Base-by-base conservation (phyloP, 2,113 vertebrate genomes). In the Brevimyrus niger region DNA sequence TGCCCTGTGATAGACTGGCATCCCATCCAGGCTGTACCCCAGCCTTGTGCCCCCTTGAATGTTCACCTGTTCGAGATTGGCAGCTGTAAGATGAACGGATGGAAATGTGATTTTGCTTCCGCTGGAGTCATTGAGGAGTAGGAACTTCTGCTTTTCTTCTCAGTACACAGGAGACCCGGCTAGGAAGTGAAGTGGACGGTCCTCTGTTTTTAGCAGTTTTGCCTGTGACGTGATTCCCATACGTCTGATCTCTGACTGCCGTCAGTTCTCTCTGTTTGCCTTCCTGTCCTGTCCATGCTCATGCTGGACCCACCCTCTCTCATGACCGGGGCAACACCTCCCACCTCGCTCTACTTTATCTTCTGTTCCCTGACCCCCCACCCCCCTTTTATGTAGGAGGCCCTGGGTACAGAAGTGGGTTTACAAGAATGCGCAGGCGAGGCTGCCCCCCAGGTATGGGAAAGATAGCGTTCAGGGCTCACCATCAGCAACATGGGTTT, bases 171-270 rank as follows among this genome's bases (percentile, higher is more conserved):
- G 58, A 47, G 87, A 47, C 65, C 46, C 91, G 91, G 92, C 92
- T 92, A 91, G 91, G 91, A 87, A 91, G 80, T 23, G 42, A 27
- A 88, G 87, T 46, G 61, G 31, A 15, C 19, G 5, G 44, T 84
- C 44, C 2, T 1, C n/a, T 85, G 44, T 88, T 76, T 88, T 48
- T 88, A 50, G 21, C 8, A 85, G 46, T 48, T 48, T 27, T 47
- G 83, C 3, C 21, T 50, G 46, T 85, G 83, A 85, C 44, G 47
- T 85, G 38, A 46, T 85, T 48, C 7, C 69, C 69, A 76, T 38
- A 35, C 4, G n/a, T 61, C 58, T 61, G 23, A n/a, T 27, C 23
- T 42, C 35, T 6, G 35, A 19, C 69, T 42, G 35, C 73, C 17
- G 35, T 76, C 15, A 42, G 4, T 17, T 76, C 73, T 42, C 35